Percentiles rank a stretch among this genome's conserved stretches.
Conservation (phyloP, 1,140 invertebrate species). For the Nasonia giraulti region DNA sequence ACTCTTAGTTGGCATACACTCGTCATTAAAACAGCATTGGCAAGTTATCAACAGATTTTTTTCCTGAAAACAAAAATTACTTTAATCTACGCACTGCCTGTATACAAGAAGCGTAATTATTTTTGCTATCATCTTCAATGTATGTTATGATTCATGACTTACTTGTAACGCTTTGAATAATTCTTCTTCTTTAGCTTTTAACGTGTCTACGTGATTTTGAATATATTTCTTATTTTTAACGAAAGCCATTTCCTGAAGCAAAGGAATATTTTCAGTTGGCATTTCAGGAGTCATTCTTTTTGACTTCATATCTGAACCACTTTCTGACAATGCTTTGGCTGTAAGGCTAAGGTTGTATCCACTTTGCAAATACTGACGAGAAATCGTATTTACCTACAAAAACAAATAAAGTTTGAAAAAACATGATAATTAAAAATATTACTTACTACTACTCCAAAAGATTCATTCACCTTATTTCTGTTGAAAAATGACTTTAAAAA, state of each 20-base stretch:
- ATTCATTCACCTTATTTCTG: conserved; percentile 53
- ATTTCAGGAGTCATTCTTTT: conserved; percentile 49
- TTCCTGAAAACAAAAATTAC: conserved; percentile 57
- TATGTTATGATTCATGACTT: conserved; percentile 22
- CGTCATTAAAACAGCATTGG: conserved; percentile 78
- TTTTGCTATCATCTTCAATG: no score
- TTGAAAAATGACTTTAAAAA: conserved; percentile 66
- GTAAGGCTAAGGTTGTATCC: conserved; percentile 62
- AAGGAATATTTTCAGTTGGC: conserved; percentile 63
- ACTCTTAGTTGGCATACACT: conserved; percentile 78
- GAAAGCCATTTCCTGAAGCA: conserved; percentile 74
- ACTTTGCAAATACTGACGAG: conserved; percentile 48
- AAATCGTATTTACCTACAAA: conserved; percentile 54
- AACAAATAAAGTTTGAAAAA: conserved; percentile 27
- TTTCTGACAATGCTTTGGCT: conserved; percentile 46
- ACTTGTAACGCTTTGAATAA: conserved; percentile 65
- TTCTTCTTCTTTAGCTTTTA: conserved; percentile 60
- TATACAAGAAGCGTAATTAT: conserved; percentile 25
- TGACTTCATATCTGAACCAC: conserved; percentile 56
- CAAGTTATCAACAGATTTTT: conserved; percentile 71
- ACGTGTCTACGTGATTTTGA: conserved; percentile 62
- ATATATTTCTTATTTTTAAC: conserved; percentile 71
- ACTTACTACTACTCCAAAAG: neutral
- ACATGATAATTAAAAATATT: neutral
- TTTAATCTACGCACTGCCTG: neutral